Base-by-base conservation (phyloP, 64 coral and sea anemone species). In the Anthopleura sola region DNA sequence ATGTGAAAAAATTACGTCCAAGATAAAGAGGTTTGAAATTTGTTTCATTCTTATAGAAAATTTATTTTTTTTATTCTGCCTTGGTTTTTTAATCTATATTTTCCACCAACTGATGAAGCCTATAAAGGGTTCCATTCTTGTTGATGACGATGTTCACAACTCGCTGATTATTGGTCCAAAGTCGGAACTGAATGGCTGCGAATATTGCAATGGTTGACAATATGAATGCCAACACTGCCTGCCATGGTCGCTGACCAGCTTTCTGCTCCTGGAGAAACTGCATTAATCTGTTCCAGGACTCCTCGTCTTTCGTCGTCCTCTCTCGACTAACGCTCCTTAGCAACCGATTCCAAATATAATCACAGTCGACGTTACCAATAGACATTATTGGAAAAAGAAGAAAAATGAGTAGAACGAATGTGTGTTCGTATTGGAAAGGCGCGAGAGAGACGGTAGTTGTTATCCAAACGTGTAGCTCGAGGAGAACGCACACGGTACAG, bases 281-380 rank as follows among this genome's bases (percentile, higher is more conserved):
- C 94, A 96, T 96, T 53, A 96, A 21, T 47, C 92, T 96, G 80
- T 96, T 86, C 94, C 94, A 96, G 19, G 87, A 88, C 37, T 80
- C 40, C 60, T 96, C 94, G n/a, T 90, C 74, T 48, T 88, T 75
- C 16, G 74, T 81, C 1, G 76, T 89, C 2, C 94, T 82, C 46
- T 92, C 75, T n/a, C 94, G 55, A 69, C 94, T 96, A 23, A 96
- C 87, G 33, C 84, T 82, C 37, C 94, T 85, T 24, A 96, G 80
- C 20, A 96, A 49, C 24, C 94, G 90, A 79, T 96, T 96, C 94
- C 94, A 96, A 23, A 96, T 86, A 51, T 96, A 96, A 86, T 96
- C 94, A 64, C 91, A 75, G 49, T 96, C 94, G 69, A 96, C 87
- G 71, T 96, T 96, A 5, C 94, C 94, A n/a, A 96, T 57, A 36